Percentiles rank a stretch among this genome's conserved stretches.
phyloP scores from a whole-genome alignment of 2,113 vertebrate genomes.

The Lonchura striata region DNA sequence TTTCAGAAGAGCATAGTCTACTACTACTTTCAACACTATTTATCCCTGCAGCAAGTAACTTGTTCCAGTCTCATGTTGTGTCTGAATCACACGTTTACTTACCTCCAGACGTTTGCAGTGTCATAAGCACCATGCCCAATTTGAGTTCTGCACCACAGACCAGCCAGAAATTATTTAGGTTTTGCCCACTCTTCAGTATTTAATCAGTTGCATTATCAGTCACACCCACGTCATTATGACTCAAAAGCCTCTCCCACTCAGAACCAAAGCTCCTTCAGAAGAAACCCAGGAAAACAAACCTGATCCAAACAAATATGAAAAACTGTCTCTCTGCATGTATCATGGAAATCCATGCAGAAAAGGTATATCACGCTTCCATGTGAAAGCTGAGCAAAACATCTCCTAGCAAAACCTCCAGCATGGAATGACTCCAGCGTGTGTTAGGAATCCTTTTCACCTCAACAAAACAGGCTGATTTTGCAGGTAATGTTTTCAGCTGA shows the following conservation, averaged over 20 bases:
- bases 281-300: background rate
- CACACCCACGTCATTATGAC: background rate
- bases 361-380: background rate
- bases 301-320: background rate
- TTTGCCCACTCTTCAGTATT: slow-evolving; percentile 27
- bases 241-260: background rate
- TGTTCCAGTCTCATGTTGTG: background rate
- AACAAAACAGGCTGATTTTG: background rate
- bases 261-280: background rate
- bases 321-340: background rate
- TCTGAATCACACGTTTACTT: background rate
- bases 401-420: background rate
- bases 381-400: background rate
- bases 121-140: background rate
- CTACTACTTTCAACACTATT: background rate
- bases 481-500: background rate
- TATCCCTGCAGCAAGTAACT: background rate
- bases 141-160: slow-evolving; percentile 34
- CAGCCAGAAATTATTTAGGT: slow-evolving; percentile 24
- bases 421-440: background rate
- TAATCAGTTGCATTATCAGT: slow-evolving; percentile 46
- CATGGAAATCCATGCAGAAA: background rate
- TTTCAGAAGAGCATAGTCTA: background rate
- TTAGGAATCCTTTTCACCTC: background rate
- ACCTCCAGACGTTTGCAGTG: background rate